A percentile compares a stretch with the other conserved stretches of the same genome.
These are phyloP conservation scores for Sialia sialis DNA, from an alignment of 2,113 vertebrate genomes.

Conservation along the genomic window DNA sequence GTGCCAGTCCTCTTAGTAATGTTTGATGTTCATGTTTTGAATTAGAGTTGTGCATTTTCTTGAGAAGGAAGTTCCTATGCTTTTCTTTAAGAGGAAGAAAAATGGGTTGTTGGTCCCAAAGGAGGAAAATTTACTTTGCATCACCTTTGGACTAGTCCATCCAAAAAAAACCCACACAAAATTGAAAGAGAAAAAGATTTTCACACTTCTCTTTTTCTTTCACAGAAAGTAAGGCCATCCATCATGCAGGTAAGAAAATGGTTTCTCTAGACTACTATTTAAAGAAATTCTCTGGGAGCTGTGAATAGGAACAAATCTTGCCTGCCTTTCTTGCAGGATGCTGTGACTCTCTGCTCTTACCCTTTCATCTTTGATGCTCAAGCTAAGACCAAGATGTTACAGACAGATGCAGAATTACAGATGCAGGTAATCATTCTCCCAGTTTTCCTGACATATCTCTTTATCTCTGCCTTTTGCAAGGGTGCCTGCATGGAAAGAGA, in stretches of 20 bases:
- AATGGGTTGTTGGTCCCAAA: background rate
- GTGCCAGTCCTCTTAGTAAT: background rate
- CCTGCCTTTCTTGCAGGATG: conserved; percentile 72
- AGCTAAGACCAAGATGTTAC: conserved; percentile 98
- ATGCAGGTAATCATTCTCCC: conserved; percentile 85
- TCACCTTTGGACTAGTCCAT: background rate
- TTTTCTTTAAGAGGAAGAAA: background rate
- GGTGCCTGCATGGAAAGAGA: background rate
- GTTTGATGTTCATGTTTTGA: background rate
- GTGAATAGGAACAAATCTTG: background rate
- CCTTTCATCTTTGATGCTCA: conserved; percentile 96
- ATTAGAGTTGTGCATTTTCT: background rate
- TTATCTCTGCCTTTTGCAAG: background rate
- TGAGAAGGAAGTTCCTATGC: background rate
- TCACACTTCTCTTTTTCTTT: conserved; percentile 14
- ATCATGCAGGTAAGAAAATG: conserved; percentile 83
- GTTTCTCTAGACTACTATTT: background rate
- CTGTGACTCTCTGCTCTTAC: conserved; percentile 94
- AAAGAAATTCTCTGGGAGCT: background rate
- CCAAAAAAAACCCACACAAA: background rate
- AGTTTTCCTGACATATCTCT: background rate
- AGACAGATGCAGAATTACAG: conserved; percentile 95
- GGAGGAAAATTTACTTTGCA: background rate
- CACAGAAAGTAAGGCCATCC: conserved; percentile 87
- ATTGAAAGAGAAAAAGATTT: conserved; percentile 8